Evolutionary conservation across 2,113 vertebrate species (phyloP).

Genomic region (Todiramphus saurophagus): DNA sequence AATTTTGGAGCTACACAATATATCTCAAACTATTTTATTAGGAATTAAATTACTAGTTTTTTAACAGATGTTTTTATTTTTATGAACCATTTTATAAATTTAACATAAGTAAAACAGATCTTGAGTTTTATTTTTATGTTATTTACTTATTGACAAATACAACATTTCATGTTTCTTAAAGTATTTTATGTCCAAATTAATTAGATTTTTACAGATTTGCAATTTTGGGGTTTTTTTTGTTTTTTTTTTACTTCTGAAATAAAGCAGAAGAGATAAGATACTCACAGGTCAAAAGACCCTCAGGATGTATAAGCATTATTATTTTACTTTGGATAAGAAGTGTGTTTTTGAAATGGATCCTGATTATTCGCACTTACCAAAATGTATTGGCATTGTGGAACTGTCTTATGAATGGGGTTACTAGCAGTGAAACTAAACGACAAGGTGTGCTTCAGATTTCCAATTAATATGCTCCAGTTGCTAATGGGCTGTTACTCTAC

Average conservation of each 20-base stretch:
- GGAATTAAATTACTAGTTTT: fast-evolving
- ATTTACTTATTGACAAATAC: background rate
- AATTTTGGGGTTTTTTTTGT: no score
- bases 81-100: background rate
- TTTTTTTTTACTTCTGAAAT: background rate
- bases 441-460: background rate
- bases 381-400: background rate
- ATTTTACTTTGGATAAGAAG: background rate
- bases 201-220: background rate
- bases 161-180: background rate
- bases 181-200: background rate
- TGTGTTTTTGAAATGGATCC: background rate
- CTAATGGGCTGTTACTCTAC: background rate
- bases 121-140: background rate
- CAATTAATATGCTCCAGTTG: background rate
- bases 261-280: background rate
- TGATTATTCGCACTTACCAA: background rate
- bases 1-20: background rate
- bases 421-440: background rate
- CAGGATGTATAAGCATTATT: background rate
- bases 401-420: background rate
- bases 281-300: background rate
- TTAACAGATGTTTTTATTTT: background rate
- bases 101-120: background rate
- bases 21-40: background rate